Evolutionary conservation across 2,797 vertebrate genomes (phyloP).

Genomic region (Helicolenus hilgendorfi): DNA sequence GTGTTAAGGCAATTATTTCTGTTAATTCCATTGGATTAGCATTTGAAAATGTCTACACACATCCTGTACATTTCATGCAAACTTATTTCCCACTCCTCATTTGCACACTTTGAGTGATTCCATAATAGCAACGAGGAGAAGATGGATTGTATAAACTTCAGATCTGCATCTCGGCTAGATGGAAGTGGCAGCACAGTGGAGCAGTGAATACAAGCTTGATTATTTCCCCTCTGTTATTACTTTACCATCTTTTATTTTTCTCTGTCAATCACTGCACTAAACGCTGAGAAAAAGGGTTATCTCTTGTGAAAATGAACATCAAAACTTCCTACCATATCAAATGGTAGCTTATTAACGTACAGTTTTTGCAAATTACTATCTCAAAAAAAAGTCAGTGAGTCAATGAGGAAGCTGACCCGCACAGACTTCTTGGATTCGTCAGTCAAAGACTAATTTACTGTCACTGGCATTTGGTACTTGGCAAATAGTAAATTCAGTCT

Average conservation of each 20-base stretch:
- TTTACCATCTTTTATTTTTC: neutral
- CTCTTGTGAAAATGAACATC: neutral
- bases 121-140: neutral
- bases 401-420: neutral
- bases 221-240: neutral
- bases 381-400: neutral
- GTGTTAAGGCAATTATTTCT: neutral
- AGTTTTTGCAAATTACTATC: neutral
- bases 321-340: neutral
- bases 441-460: neutral
- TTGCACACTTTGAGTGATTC: neutral
- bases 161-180: neutral
- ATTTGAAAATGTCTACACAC: neutral
- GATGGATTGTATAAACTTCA: neutral
- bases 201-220: conserved; percentile 17
- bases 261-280: neutral
- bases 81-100: neutral
- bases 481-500: neutral
- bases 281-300: neutral
- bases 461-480: neutral
- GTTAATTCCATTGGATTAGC: neutral
- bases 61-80: neutral
- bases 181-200: neutral
- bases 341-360: neutral
- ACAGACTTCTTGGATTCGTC: neutral